Evolutionary conservation across 2,888 invertebrate genomes (phyloP).

Genomic region (Brachynemurus nebulosus): DNA sequence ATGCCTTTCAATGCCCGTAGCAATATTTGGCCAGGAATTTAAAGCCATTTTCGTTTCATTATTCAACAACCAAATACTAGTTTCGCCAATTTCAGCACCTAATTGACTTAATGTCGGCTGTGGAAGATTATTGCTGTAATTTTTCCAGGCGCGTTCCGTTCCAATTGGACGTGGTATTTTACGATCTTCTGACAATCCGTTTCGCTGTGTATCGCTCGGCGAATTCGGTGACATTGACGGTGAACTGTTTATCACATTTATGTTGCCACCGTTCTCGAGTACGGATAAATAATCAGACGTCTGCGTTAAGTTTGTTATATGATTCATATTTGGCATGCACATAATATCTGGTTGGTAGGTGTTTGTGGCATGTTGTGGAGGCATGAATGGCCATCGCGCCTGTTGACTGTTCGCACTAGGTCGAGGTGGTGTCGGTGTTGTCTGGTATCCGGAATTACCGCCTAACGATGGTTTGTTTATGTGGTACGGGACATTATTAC

Average conservation of each 20-base stretch:
- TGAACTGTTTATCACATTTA: slow-evolving; percentile 35
- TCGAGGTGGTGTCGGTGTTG: slow-evolving; percentile 14
- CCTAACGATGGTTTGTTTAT: slow-evolving; percentile 10
- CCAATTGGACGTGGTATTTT: slow-evolving; percentile 65
- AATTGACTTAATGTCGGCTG: slow-evolving; percentile 9
- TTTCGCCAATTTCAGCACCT: slow-evolving; percentile 25
- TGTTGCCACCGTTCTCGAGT: slow-evolving; percentile 33
- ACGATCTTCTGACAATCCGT: slow-evolving; percentile 31
- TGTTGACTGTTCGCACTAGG: background rate
- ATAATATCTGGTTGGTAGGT: slow-evolving; percentile 36
- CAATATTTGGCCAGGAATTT: slow-evolving; percentile 23
- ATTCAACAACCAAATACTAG: slow-evolving; percentile 33
- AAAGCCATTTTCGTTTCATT: slow-evolving; percentile 29
- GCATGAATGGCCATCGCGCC: slow-evolving; percentile 24
- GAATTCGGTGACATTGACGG: slow-evolving; percentile 33
- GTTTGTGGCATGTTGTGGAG: slow-evolving; percentile 32
- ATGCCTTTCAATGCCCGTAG: slow-evolving; percentile 21
- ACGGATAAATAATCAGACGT: slow-evolving; percentile 18
- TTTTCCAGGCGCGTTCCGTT: slow-evolving; percentile 66
- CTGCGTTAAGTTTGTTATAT: slow-evolving; percentile 30
- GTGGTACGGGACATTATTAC: slow-evolving; percentile 11
- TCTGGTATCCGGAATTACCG: slow-evolving; percentile 11
- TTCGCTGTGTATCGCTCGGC: slow-evolving; percentile 20
- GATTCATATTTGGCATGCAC: slow-evolving; percentile 27
- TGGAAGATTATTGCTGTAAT: slow-evolving; percentile 20